Conservation (phyloP, 2,888 invertebrate species). For the Amphipyra berbera region DNA sequence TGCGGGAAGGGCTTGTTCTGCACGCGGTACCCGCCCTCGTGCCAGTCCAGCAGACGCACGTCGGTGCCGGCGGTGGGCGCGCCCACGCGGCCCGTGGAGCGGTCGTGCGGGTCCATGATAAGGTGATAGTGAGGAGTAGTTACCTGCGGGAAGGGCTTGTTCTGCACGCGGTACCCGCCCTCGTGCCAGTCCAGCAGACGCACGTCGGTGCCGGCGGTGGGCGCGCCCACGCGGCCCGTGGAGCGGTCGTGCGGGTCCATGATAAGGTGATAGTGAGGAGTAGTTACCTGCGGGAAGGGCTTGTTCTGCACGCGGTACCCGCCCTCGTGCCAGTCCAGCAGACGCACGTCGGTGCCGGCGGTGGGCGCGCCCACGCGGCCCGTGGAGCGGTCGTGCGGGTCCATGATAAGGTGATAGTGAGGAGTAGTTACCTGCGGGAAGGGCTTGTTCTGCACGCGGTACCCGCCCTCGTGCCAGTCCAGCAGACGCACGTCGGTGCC, state of each 20-base stretch:
- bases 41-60: constrained; percentile 96
- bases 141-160: constrained; percentile 90
- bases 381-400: too few relatives aligned
- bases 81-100: constrained; percentile 90
- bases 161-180: constrained; percentile 93
- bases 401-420: too few relatives aligned
- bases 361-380: constrained; percentile 92
- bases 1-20: constrained; percentile 90
- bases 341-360: constrained; percentile 94
- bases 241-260: constrained; percentile 76
- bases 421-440: constrained; percentile 84
- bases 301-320: constrained; percentile 93
- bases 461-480: constrained; percentile 94
- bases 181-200: constrained; percentile 95
- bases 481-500: constrained; percentile 95
- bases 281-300: constrained; percentile 90
- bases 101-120: constrained; percentile 84
- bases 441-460: constrained; percentile 93
- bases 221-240: constrained; percentile 92
- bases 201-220: constrained; percentile 95
- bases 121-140: too few relatives aligned
- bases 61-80: constrained; percentile 95
- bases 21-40: constrained; percentile 92
- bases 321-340: constrained; percentile 95
- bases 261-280: constrained; percentile 55